Conservation (phyloP, 2,113 vertebrate species). For the Oceanodroma tethys region DNA sequence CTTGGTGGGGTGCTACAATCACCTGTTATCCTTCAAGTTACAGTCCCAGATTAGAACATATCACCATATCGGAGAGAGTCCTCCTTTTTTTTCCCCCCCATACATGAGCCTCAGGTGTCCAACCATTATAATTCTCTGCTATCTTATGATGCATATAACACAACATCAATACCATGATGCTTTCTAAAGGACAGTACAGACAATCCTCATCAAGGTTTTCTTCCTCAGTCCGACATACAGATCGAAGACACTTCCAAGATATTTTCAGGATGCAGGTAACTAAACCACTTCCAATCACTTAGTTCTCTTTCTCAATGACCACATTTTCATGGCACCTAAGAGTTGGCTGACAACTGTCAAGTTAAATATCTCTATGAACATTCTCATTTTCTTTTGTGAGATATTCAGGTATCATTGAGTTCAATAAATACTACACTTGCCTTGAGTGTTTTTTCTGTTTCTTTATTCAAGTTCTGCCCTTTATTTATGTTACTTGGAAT, state of each 20-base stretch:
- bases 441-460: background rate
- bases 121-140: background rate
- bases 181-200: background rate
- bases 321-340: background rate
- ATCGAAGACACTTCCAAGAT: background rate
- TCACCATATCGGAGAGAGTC: rapidly evolving
- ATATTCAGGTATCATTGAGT: background rate
- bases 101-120: background rate
- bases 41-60: background rate
- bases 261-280: background rate
- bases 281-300: background rate
- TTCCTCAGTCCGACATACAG: background rate
- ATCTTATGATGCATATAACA: background rate
- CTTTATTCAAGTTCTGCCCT: background rate
- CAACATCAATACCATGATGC: background rate
- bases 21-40: background rate
- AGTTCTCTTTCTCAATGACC: background rate
- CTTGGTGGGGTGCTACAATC: background rate
- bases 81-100: background rate
- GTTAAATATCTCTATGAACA: background rate
- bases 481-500: background rate
- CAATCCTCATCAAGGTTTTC: background rate
- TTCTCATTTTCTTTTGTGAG: background rate
- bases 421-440: background rate
- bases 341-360: background rate